Percentiles rank a stretch among this genome's conserved stretches.
These are phyloP conservation scores for Athalia circularis DNA, from an alignment of 2,888 invertebrate species.

Conservation along the genomic window DNA sequence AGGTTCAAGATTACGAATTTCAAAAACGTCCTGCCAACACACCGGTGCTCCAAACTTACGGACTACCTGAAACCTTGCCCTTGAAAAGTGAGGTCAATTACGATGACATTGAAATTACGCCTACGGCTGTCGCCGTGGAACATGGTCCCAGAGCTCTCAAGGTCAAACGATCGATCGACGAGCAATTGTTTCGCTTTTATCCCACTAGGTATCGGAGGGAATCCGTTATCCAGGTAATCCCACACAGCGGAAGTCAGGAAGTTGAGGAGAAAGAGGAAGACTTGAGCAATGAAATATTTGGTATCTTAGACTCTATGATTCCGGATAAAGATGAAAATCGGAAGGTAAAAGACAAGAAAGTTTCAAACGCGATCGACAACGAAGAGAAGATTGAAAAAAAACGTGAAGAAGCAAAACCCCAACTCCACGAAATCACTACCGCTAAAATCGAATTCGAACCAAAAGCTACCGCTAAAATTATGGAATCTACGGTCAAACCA, in stretches of 20 bases:
- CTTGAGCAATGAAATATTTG: conserved; percentile 70
- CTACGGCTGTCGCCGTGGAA: conserved; percentile 71
- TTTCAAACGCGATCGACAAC: conserved; percentile 20
- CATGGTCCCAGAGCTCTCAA: conserved; percentile 73
- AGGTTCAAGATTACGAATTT: conserved; percentile 56
- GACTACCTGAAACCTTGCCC: conserved; percentile 51
- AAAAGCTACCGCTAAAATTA: background rate
- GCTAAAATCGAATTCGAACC: conserved; percentile 48
- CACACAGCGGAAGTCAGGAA: conserved; percentile 64
- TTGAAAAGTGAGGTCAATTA: conserved; percentile 55
- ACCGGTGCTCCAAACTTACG: conserved; percentile 41
- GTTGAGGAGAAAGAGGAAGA: conserved; percentile 64
- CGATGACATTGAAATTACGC: conserved; percentile 67
- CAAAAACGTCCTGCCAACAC: conserved; percentile 50
- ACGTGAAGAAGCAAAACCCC: conserved; percentile 49
- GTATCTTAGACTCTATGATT: conserved; percentile 69
- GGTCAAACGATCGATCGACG: conserved; percentile 51
- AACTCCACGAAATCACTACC: conserved; percentile 49
- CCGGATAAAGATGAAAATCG: conserved; percentile 53
- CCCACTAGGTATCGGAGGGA: conserved; percentile 51
- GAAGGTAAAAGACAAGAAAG: conserved; percentile 17
- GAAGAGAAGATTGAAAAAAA: conserved; percentile 48
- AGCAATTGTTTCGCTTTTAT: conserved; percentile 17
- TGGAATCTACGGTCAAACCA: conserved; percentile 28
- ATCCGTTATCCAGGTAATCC: conserved; percentile 69